Evolutionary conservation across 2,797 vertebrate species (phyloP).

Genomic region (Sebastes hubbsi): DNA sequence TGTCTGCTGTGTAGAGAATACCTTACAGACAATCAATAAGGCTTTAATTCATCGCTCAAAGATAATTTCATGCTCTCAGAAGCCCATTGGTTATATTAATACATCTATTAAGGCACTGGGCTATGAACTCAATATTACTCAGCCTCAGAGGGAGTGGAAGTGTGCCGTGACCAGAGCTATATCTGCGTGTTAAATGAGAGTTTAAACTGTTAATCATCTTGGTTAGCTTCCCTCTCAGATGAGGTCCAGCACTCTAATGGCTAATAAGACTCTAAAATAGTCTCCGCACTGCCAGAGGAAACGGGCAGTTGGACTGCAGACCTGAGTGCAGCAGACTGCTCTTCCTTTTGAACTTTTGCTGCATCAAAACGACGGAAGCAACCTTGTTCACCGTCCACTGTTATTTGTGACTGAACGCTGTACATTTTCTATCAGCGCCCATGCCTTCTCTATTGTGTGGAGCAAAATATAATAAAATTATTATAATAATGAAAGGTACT

Average conservation of each 20-base stretch:
- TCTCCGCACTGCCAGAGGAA: constrained; percentile 39
- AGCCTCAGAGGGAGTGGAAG: constrained; percentile 58
- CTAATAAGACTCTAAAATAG: constrained; percentile 66
- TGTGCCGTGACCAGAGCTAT: constrained; percentile 63
- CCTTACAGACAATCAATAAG: constrained; percentile 76
- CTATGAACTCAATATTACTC: constrained; percentile 73
- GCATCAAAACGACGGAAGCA: background rate
- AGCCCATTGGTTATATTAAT: constrained; percentile 80
- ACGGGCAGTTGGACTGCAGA: constrained; percentile 2
- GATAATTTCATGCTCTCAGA: constrained; percentile 81
- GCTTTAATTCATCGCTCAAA: constrained; percentile 77
- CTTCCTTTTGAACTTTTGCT: background rate
- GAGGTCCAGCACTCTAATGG: constrained; percentile 67
- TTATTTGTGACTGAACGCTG: background rate
- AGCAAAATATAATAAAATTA: background rate
- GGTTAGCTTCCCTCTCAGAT: constrained; percentile 65
- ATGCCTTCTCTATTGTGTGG: background rate
- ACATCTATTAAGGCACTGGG: constrained; percentile 75
- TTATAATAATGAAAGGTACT: background rate
- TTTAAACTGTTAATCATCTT: constrained; percentile 81
- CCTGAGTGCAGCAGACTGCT: background rate
- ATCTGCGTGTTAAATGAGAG: constrained; percentile 74
- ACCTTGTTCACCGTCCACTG: background rate
- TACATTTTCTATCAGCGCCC: background rate
- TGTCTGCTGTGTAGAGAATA: constrained; percentile 62